Percentiles rank a stretch among this genome's conserved stretches.
These are phyloP conservation scores for Odontocolon sp. DNA, from an alignment of 2,888 invertebrate genomes.

Conservation along the genomic window DNA sequence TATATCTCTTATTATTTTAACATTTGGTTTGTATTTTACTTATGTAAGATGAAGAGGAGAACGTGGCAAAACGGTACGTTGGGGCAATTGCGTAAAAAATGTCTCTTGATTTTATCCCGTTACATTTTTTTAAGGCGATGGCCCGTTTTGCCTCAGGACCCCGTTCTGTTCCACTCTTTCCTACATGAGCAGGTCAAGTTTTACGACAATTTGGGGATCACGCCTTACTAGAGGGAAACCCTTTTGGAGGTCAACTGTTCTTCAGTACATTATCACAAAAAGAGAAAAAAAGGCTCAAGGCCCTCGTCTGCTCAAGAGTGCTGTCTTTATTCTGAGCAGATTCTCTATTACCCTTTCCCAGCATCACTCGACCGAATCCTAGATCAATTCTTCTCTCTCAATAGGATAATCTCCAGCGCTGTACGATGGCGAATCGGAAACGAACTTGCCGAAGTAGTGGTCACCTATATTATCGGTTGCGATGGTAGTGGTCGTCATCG, in stretches of 20 bases:
- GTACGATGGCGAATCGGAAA: slow-evolving; percentile 30
- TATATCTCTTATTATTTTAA: no score
- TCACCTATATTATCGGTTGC: slow-evolving; percentile 27
- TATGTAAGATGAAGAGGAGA: no score
- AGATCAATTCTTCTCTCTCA: slow-evolving; percentile 51
- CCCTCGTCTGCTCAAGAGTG: neutral
- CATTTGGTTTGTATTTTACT: no score
- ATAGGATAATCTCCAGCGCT: slow-evolving; percentile 48
- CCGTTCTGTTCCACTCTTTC: no score
- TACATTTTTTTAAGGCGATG: no score
- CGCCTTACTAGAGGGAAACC: neutral
- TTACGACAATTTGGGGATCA: neutral
- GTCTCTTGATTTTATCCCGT: no score
- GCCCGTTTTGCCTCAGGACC: no score
- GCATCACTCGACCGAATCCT: slow-evolving; percentile 42
- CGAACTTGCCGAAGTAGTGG: slow-evolving; percentile 36
- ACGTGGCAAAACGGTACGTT: no score
- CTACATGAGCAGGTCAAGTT: no score
- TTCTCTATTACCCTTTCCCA: slow-evolving; percentile 45
- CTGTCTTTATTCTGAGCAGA: slow-evolving; percentile 31
- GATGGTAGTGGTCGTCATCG: neutral
- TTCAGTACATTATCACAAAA: slow-evolving; percentile 12
- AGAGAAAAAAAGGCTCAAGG: slow-evolving; percentile 20
- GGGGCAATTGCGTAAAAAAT: no score
- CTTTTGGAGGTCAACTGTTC: neutral